These are phyloP conservation scores for Ophiodon elongatus DNA, from an alignment of 2,113 vertebrate genomes.

Conservation along the genomic window DNA sequence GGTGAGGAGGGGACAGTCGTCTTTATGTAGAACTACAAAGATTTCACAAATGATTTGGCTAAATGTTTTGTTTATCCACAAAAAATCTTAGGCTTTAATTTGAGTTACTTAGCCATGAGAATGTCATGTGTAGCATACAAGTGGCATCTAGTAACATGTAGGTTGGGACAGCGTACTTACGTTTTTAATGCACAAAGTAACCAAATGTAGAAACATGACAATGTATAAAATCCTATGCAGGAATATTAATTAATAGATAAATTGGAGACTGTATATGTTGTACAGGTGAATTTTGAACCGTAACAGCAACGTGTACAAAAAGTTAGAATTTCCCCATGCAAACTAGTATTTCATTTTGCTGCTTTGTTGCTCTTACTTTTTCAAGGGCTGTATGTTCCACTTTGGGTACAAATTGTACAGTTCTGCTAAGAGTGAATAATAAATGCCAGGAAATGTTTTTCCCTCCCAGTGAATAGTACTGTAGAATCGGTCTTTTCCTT, in stretches of 20 bases:
- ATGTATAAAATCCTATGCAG: slow-evolving; percentile 96
- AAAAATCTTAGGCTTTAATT: slow-evolving; percentile 80
- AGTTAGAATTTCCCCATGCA: slow-evolving; percentile 89
- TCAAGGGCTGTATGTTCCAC: slow-evolving; percentile 90
- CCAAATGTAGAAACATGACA: slow-evolving; percentile 92
- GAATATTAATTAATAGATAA: slow-evolving; percentile 89
- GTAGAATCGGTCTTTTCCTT: slow-evolving; percentile 1
- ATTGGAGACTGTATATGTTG: slow-evolving; percentile 96
- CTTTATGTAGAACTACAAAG: slow-evolving; percentile 71
- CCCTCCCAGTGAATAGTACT: slow-evolving; percentile 39
- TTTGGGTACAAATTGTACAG: slow-evolving; percentile 92
- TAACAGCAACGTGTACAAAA: slow-evolving; percentile 93
- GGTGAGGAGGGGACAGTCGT: slow-evolving; percentile 69
- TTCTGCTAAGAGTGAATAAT: slow-evolving; percentile 85
- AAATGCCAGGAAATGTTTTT: slow-evolving; percentile 76
- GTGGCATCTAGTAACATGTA: slow-evolving; percentile 80
- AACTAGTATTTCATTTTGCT: slow-evolving; percentile 93
- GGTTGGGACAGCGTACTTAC: slow-evolving; percentile 87
- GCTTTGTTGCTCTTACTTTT: slow-evolving; percentile 94
- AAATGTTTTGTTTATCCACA: slow-evolving; percentile 68
- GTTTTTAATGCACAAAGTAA: slow-evolving; percentile 90
- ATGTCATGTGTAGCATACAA: slow-evolving; percentile 83
- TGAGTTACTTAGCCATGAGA: slow-evolving; percentile 82
- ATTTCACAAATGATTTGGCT: slow-evolving; percentile 71
- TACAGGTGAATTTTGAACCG: slow-evolving; percentile 93